These are phyloP conservation scores for Ridgeia piscesae DNA, from an alignment of 1,140 invertebrate species.

Conservation along the genomic window DNA sequence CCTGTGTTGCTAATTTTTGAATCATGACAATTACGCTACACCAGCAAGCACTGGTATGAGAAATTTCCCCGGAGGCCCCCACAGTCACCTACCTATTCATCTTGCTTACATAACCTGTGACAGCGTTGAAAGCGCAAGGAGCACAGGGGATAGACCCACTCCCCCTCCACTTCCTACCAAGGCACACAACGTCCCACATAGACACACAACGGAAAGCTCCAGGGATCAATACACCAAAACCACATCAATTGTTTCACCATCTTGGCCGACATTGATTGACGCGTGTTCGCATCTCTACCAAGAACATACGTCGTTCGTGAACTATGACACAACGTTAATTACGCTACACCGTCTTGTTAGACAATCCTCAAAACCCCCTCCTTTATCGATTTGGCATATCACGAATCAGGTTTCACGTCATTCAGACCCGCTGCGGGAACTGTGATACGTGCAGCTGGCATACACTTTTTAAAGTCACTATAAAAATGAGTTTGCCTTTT, in stretches of 20 bases:
- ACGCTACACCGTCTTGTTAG: background rate
- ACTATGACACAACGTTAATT: background rate
- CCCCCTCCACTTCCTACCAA: too few relatives aligned
- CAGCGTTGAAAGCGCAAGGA: background rate
- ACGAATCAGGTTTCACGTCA: too few relatives aligned
- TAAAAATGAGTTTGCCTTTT: too few relatives aligned
- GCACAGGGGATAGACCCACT: background rate
- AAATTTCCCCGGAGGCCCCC: background rate
- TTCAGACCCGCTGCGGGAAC: too few relatives aligned
- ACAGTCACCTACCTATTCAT: background rate
- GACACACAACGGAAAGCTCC: background rate
- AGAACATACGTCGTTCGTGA: background rate
- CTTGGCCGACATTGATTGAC: background rate
- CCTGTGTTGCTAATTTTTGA: background rate
- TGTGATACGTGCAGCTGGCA: too few relatives aligned
- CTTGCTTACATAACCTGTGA: background rate
- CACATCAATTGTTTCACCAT: background rate
- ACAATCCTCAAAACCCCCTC: background rate
- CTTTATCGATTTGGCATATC: too few relatives aligned
- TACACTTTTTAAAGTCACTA: too few relatives aligned
- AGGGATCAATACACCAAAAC: background rate
- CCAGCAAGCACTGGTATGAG: background rate
- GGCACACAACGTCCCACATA: background rate
- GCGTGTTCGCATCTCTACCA: background rate
- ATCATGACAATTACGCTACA: background rate